Evolutionary conservation across 1,140 invertebrate species (phyloP), one percentile per base, ranked within the genome.

Genomic region (Saxidomus purpurata): DNA sequence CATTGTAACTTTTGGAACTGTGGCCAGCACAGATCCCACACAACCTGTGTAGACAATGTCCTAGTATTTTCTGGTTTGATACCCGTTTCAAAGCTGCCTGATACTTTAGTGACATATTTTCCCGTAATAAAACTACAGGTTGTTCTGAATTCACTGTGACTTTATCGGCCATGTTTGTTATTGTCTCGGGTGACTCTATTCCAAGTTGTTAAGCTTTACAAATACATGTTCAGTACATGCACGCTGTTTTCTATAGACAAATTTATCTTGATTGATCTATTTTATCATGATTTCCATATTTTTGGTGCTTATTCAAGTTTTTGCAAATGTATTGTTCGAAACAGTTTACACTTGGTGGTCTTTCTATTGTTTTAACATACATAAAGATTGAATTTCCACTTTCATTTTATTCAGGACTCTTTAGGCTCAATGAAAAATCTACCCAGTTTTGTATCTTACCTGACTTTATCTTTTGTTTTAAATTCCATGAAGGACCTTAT

Each of bases 301-400:
- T 71, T 38, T 63, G 59, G 59, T 71, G 36, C 36, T 71, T 71
- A 71, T 71, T 71, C 34, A 71, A 71, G 34, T 71, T 71, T 71
- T 71, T 71, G 67, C 38, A 31, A 36, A 9, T 71, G 36, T 40
- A 71, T 71, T 71, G 67, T 71, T 71, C 67, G 36, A 38, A 71
- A 38, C 67, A 38, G 67, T 71, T 71, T 71, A 71, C 67, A 71
- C 67, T 71, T 38, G 67, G 36, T 71, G 36, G 67, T 40, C 67
- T 38, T 13, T 71, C 67, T 19, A 71, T 71, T 71, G 67, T 71
- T 71, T 71, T 40, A 71, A 8, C 0, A 15, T 31, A 38, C 34
- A 71, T 38, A 38, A 38, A 71, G 36, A 71, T 71, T 38, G n/a
- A 38, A 38, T 71, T 38, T 71, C 67, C 22, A 71, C 34, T 71